phyloP scores from a whole-genome alignment of 2,888 invertebrate genomes.

The Trichogramma evanescens region DNA sequence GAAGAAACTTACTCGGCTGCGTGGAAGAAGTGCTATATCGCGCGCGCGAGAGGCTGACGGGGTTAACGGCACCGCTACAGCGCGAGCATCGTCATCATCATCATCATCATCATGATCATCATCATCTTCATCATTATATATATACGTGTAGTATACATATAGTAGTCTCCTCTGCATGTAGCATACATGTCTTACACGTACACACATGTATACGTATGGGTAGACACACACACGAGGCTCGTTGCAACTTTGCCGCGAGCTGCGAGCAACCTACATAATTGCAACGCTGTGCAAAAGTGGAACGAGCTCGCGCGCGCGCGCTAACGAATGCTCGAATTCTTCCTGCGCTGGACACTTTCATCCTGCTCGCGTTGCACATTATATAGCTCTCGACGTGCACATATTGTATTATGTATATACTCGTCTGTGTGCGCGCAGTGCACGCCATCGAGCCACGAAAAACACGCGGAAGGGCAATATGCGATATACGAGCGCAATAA shows the following conservation, averaged over 20 bases:
- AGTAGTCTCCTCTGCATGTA: neutral
- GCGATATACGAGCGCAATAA: too few species aligned
- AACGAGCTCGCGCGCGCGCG: constrained; percentile 26
- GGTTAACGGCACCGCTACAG: constrained; percentile 19
- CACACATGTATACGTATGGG: neutral
- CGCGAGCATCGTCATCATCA: neutral
- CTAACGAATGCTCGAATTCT: constrained; percentile 40
- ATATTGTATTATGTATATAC: too few species aligned
- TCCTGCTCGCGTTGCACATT: constrained; percentile 1
- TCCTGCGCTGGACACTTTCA: constrained; percentile 7
- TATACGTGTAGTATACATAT: too few species aligned
- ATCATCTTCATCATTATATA: too few species aligned
- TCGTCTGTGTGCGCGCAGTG: too few species aligned
- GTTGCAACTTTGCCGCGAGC: neutral
- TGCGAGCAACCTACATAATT: constrained; percentile 43
- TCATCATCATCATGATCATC: too few species aligned
- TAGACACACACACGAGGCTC: too few species aligned
- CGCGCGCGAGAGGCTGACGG: neutral
- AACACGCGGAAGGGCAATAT: too few species aligned
- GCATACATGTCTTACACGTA: neutral
- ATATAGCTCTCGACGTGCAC: too few species aligned
- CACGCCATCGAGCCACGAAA: too few species aligned
- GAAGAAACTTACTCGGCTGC: neutral
- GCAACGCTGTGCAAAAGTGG: constrained; percentile 38
- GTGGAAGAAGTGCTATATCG: neutral